Conservation (phyloP, 2,113 vertebrate species). For the Ctenodactylus gundi region DNA sequence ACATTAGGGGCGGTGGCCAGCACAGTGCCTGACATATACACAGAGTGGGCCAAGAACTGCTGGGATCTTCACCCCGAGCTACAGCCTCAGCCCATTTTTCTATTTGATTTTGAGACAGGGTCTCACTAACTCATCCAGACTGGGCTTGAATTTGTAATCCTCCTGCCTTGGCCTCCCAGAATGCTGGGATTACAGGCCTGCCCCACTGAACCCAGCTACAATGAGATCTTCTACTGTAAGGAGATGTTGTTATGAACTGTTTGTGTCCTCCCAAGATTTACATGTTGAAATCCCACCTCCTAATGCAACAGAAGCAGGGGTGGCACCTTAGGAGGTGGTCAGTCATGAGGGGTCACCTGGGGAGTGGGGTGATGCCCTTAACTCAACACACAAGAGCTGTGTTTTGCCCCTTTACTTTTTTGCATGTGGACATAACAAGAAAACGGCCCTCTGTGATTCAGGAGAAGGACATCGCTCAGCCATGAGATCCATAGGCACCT, state of each 20-base stretch:
- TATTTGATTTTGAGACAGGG: too few relatives aligned
- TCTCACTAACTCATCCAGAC: too few relatives aligned
- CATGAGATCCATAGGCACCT: neutral
- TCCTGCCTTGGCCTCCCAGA: too few relatives aligned
- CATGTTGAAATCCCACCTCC: neutral
- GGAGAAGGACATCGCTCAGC: neutral
- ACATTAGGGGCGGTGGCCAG: neutral
- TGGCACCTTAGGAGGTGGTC: neutral
- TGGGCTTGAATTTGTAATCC: too few relatives aligned
- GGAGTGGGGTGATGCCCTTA: neutral
- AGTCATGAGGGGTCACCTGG: neutral
- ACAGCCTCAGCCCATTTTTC: too few relatives aligned
- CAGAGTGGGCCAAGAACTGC: neutral
- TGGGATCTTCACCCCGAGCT: too few relatives aligned
- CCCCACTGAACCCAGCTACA: too few relatives aligned
- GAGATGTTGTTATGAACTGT: neutral
- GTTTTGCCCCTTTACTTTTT: neutral
- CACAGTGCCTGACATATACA: accelerated
- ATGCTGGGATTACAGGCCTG: too few relatives aligned
- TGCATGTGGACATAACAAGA: neutral
- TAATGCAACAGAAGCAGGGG: neutral
- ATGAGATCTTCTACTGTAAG: too few relatives aligned
- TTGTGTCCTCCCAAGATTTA: too few relatives aligned
- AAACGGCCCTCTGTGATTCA: neutral
- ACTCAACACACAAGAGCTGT: neutral